Percentiles rank a stretch among this genome's conserved stretches.
These are phyloP conservation scores for Piaya cayana DNA, from an alignment of 2,113 vertebrate species.

Conservation along the genomic window DNA sequence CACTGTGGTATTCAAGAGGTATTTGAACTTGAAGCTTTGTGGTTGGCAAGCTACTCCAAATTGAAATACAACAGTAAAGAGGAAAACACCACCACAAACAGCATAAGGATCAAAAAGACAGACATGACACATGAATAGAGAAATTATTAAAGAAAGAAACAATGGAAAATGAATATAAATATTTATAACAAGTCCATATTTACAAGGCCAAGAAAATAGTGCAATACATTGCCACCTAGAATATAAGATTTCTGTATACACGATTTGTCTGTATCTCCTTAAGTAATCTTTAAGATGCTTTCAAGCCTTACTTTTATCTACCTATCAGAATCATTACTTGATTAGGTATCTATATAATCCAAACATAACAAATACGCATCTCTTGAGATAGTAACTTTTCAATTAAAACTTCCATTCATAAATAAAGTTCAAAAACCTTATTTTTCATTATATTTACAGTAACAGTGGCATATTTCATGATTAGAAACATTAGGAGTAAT, in stretches of 20 bases:
- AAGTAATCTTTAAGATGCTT: background rate
- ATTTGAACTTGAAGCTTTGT: conserved; percentile 80
- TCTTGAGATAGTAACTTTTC: background rate
- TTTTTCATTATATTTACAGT: background rate
- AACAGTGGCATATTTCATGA: background rate
- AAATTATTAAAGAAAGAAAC: conserved; percentile 47
- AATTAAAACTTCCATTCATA: background rate
- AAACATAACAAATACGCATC: rapidly evolving
- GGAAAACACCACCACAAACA: conserved; percentile 46
- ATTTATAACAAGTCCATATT: background rate
- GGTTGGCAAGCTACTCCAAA: conserved; percentile 75
- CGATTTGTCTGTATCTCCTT: background rate
- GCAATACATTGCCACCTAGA: background rate
- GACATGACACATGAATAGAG: conserved; percentile 34
- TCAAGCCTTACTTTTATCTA: background rate
- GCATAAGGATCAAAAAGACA: background rate
- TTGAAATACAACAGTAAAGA: conserved; percentile 44
- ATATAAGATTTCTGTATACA: background rate
- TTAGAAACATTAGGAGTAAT: background rate
- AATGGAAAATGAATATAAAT: background rate
- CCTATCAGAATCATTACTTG: background rate
- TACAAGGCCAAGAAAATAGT: background rate
- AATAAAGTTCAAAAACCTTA: background rate
- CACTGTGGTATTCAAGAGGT: conserved; percentile 84
- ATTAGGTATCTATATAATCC: background rate